Evolutionary conservation across 2,797 vertebrate genomes (phyloP), one percentile per base, ranked within the genome.

Genomic region (Hirundo rustica): DNA sequence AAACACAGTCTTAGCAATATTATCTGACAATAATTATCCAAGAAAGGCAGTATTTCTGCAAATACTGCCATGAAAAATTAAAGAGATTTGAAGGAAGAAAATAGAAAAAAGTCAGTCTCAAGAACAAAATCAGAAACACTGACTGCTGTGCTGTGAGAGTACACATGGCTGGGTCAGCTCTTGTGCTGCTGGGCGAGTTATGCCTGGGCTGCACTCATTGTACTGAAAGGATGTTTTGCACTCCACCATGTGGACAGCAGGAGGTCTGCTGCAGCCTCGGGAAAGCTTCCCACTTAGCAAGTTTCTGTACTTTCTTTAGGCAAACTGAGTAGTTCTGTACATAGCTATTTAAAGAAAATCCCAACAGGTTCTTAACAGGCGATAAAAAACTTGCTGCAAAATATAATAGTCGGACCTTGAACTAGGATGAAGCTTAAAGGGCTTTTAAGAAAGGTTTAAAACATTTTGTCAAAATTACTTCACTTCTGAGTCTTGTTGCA

Each of bases 181-280:
- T 50, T 64, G 54, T 2, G 29, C 91, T 66, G 91, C 79, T 61
- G 40, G 27, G 51, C 0, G 4, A 67, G 32, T 21, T 68, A 14
- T 51, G 57, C 19, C 42, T 36, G 62, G 82, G 55, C 79, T 94
- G 62, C 67, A 29, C 32, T n/a, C 25, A 55, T 40, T 10, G 48
- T 15, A 25, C 50, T 62, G 88, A 77, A 78, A 76, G 84, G 44
- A n/a, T 5, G 45, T 26, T 68, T 58, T 85, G 55, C 66, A 47
- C 90, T 57, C 96, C 97, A 93, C 88, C 85, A 34, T 68, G 94
- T 90, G 97, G 97, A 81, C 82, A 83, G 75, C 58, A 91, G 50
- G 89, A 89, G 81, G n/a, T 73, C 80, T 80, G 92, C 17, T 78
- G 85, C 50, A 88, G 76, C 62, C 76, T 94, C 66, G 55, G 76